Percentiles rank a stretch among this genome's conserved stretches.
Evolutionary conservation across 2,797 vertebrate species (phyloP).

Genomic region (Heteromormyrus szaboi): DNA sequence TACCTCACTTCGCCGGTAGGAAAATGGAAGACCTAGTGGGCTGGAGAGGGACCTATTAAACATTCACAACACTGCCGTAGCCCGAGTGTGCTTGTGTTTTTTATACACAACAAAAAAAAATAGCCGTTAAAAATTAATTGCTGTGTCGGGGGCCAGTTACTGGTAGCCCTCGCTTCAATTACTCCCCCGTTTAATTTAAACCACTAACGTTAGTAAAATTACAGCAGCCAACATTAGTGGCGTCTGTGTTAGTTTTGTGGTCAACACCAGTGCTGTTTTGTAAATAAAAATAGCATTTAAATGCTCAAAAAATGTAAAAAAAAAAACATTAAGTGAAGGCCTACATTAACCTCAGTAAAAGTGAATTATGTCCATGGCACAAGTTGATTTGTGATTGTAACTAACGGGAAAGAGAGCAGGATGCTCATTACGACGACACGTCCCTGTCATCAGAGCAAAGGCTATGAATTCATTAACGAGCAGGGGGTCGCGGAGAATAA

Average conservation of each 20-base stretch:
- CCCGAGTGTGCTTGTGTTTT: constrained; percentile 24
- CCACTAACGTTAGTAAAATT: constrained; percentile 45
- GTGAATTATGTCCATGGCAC: background rate
- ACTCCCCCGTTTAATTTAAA: constrained; percentile 49
- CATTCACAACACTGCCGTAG: constrained; percentile 52
- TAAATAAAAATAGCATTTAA: constrained; percentile 14
- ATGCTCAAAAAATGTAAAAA: constrained; percentile 13
- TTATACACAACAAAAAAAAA: constrained; percentile 27
- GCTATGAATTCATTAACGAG: background rate
- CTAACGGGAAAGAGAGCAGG: background rate
- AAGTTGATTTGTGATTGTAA: background rate
- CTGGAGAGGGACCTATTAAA: constrained; percentile 57
- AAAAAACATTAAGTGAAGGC: background rate
- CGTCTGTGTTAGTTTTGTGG: constrained; percentile 36
- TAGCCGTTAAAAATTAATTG: constrained; percentile 55
- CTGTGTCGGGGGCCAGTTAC: constrained; percentile 54
- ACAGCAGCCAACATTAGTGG: constrained; percentile 37
- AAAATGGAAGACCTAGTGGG: constrained; percentile 65
- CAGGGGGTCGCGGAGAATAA: background rate
- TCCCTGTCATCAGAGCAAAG: background rate
- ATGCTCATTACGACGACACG: background rate
- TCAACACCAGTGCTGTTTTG: constrained; percentile 19
- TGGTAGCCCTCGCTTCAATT: constrained; percentile 53
- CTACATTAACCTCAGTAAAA: background rate
- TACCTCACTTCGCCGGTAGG: constrained; percentile 68